Conservation (phyloP, 2,888 invertebrate genomes). For the Stenichneumon culpator region DNA sequence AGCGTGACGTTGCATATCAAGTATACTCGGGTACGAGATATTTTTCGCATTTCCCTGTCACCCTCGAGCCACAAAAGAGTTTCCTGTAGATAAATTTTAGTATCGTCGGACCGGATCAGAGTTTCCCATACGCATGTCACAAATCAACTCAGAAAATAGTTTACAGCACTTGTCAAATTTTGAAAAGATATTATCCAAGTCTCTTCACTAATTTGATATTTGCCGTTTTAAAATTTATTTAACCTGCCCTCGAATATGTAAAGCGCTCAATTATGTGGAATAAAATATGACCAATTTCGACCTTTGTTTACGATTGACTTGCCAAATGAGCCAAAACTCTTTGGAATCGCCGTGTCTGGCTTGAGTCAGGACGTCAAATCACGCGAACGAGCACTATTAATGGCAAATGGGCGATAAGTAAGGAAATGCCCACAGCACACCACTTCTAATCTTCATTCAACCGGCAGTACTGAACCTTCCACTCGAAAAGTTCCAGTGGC, state of each 20-base stretch:
- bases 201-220: background rate
- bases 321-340: slow-evolving; percentile 74
- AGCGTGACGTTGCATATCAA: slow-evolving; percentile 45
- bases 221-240: background rate
- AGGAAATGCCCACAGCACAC: slow-evolving; percentile 18
- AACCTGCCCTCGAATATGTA: background rate
- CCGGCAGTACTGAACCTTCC: slow-evolving; percentile 48
- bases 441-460: slow-evolving; percentile 36
- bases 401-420: slow-evolving; percentile 8
- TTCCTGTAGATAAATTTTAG: slow-evolving; percentile 52
- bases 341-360: slow-evolving; percentile 23
- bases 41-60: slow-evolving; percentile 42
- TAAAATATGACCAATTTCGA: background rate
- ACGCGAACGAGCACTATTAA: slow-evolving; percentile 23
- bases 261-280: background rate
- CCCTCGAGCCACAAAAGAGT: slow-evolving; percentile 56
- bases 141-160: background rate
- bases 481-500: slow-evolving; percentile 53
- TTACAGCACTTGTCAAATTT: background rate
- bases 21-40: slow-evolving; percentile 47
- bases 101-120: slow-evolving; percentile 19
- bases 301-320: background rate
- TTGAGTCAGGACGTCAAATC: slow-evolving; percentile 8
- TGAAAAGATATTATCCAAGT: background rate
- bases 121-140: background rate